Evolutionary conservation across 2,113 vertebrate genomes (phyloP), one percentile per base, ranked within the genome.

Genomic region (Aix galericulata): DNA sequence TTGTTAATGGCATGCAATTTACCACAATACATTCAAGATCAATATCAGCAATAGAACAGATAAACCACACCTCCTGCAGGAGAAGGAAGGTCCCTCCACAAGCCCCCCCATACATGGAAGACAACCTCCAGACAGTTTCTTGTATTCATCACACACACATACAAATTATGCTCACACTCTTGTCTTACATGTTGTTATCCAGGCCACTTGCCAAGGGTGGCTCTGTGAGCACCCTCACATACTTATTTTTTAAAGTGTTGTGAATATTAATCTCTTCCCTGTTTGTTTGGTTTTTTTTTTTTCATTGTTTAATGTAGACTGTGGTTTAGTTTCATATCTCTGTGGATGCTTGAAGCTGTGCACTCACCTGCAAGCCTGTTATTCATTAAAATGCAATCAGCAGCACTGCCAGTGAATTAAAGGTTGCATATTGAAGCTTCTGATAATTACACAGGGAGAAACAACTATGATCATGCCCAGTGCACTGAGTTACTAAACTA

Each of bases 41-140:
- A 86, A 3, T 73, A 87, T 31, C 50, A 64, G 12, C 46, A 46
- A 75, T 10, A 25, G 0, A 32, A 59, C 46, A 63, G 36, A 82
- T 27, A 82, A 82, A 77, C 4, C 3, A 23, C 3, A 1, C 32
- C 26, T 83, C 74, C 26, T 40, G 5, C n/a, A 56, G 44, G 23
- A 21, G 18, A 63, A 67, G 42, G 67, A 79, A 86, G 3, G 31
- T 44, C 9, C 40, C 10, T 78, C 36, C 46, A 34, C 14, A 22
- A 77, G 34, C 34, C 2, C 26, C 26, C 26, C 6, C 0, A 20
- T 42, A 7, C 1, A 0, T 0, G 32, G 31, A 52, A 82, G 34
- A 84, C 17, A 8, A 52, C 40, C 29, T 89, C 13, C 50, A 89
- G 59, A 23, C 67, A 67, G 5, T n/a, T 78, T 63, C 62, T 20